Evolutionary conservation across 2,113 vertebrate genomes (phyloP).

Genomic region (Nycticorax nycticorax): DNA sequence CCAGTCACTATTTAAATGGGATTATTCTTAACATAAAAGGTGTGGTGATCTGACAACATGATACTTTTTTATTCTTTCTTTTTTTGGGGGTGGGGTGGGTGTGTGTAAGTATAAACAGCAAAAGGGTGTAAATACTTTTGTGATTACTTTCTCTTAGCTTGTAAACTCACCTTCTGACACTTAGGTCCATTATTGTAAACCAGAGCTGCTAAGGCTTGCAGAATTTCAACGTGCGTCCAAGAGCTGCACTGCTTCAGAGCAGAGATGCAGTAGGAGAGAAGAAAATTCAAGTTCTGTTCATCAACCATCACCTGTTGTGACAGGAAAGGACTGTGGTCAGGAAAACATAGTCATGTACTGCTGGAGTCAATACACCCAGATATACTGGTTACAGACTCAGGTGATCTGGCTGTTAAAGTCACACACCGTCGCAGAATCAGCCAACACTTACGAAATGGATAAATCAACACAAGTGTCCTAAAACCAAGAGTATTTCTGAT

Average conservation of each 20-base stretch:
- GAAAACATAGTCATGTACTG: not conserved
- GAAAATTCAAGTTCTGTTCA: slow-evolving; percentile 83
- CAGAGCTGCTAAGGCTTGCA: slow-evolving; percentile 88
- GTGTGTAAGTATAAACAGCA: not conserved
- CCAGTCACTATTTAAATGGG: not conserved
- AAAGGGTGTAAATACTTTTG: not conserved
- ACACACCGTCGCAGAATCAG: not conserved
- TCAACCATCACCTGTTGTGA: slow-evolving; percentile 85
- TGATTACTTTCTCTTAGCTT: not conserved
- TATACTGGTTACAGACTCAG: accelerated
- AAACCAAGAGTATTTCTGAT: not conserved
- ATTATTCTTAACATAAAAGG: not conserved
- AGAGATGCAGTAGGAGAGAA: slow-evolving; percentile 82
- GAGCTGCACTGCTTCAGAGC: slow-evolving; percentile 85
- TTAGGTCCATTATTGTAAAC: slow-evolving; percentile 90
- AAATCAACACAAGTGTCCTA: not conserved
- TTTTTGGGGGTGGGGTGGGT: not conserved
- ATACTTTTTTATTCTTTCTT: not conserved
- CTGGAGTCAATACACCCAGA: not conserved
- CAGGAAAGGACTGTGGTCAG: not conserved
- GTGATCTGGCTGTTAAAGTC: not conserved
- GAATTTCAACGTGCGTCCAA: slow-evolving; percentile 91
- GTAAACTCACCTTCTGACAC: slow-evolving; percentile 85
- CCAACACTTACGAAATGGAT: not conserved
- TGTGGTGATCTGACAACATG: not conserved